A percentile compares a stretch with the other conserved stretches of the same genome.
phyloP scores from a whole-genome alignment of 2,797 vertebrate genomes.

The Monodelphis domestica region DNA sequence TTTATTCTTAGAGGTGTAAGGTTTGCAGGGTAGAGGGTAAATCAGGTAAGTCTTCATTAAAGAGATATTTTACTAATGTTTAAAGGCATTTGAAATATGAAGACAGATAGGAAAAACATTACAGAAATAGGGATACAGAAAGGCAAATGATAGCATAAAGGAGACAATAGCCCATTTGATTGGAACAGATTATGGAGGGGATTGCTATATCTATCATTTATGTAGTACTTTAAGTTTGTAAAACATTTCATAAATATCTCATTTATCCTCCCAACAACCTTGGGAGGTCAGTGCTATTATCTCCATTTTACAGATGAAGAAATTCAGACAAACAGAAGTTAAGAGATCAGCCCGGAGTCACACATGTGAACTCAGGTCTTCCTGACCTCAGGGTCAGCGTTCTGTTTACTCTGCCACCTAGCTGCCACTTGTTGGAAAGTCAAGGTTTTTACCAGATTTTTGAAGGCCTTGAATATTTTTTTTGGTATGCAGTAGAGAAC shows the following conservation, averaged over 20 bases:
- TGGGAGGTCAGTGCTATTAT: background rate
- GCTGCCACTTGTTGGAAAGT: background rate
- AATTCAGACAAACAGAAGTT: background rate
- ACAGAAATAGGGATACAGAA: background rate
- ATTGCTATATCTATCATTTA: background rate
- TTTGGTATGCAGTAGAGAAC: background rate
- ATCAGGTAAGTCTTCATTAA: background rate
- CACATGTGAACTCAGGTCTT: background rate
- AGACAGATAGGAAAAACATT: background rate
- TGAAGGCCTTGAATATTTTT: background rate
- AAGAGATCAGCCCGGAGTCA: background rate
- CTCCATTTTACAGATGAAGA: background rate
- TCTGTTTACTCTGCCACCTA: background rate
- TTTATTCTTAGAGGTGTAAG: background rate
- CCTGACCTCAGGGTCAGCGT: background rate
- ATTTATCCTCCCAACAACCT: background rate
- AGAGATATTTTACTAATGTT: background rate
- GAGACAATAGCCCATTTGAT: background rate
- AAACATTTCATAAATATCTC: background rate
- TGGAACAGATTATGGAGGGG: background rate
- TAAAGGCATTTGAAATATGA: background rate
- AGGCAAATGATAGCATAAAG: background rate
- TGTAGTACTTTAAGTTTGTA: slow-evolving; percentile 8
- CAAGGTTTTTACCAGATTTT: background rate
- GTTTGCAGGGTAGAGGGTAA: background rate